Percentiles rank a stretch among this genome's conserved stretches.
Evolutionary conservation across 2,797 vertebrate species (phyloP).

Genomic region (Melanotaenia pygmaea): DNA sequence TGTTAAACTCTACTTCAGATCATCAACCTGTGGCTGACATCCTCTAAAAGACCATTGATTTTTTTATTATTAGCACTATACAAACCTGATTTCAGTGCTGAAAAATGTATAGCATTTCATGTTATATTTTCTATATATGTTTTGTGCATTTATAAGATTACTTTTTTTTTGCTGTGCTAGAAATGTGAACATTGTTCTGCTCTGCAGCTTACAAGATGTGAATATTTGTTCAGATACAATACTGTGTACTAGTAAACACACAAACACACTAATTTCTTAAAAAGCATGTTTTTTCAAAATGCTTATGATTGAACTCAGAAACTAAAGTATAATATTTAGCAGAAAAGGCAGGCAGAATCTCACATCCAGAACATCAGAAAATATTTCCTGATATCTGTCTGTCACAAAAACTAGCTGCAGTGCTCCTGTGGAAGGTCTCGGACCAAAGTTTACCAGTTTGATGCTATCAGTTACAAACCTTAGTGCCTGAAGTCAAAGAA

Average conservation of each 20-base stretch:
- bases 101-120: constrained; percentile 37
- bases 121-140: constrained; percentile 46
- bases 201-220: constrained; percentile 45
- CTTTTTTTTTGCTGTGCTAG: constrained; percentile 68
- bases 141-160: constrained; percentile 67
- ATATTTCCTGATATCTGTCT: constrained; percentile 35
- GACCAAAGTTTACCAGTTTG: constrained; percentile 76
- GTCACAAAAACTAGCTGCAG: constrained; percentile 37
- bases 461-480: constrained; percentile 57
- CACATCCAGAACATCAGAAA: constrained; percentile 13
- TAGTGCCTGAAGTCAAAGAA: constrained; percentile 68
- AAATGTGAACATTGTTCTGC: constrained; percentile 58
- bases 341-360: constrained; percentile 1
- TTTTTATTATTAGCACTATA: constrained; percentile 42
- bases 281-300: constrained; percentile 27
- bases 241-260: constrained; percentile 37
- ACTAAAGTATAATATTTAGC: constrained; percentile 20
- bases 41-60: constrained; percentile 62
- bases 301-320: constrained; percentile 23
- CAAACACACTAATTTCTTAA: constrained; percentile 61
- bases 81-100: constrained; percentile 34
- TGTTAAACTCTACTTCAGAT: constrained; percentile 71
- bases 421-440: constrained; percentile 67
- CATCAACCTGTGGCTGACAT: constrained; percentile 81
- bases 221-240: constrained; percentile 40